phyloP scores from a whole-genome alignment of 92 coral and sea anemone species.

The Siderastrea siderea region DNA sequence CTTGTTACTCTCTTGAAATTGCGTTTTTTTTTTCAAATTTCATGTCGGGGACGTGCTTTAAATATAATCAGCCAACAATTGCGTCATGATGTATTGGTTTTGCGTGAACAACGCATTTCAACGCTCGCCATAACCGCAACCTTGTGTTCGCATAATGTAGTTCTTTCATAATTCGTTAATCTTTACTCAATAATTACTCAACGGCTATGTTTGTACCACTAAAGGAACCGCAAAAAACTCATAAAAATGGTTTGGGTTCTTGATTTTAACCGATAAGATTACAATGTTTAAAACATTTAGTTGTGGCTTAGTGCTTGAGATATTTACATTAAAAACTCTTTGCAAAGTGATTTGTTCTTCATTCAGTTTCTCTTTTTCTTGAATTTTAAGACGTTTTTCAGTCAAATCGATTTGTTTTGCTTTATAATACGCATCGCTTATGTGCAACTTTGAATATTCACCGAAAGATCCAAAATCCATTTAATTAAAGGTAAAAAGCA shows the following conservation, averaged over 20 bases:
- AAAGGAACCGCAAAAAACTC: slow-evolving; percentile 56
- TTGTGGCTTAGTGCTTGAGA: slow-evolving; percentile 25
- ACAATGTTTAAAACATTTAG: slow-evolving; percentile 46
- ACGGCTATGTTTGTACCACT: slow-evolving; percentile 55
- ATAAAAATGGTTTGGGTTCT: slow-evolving; percentile 46
- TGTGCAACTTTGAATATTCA: slow-evolving; percentile 12
- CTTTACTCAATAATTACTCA: slow-evolving; percentile 54
- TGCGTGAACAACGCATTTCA: slow-evolving; percentile 20
- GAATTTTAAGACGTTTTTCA: background rate
- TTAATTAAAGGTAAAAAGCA: slow-evolving; percentile 14
- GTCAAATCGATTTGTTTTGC: slow-evolving; percentile 38
- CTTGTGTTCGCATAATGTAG: slow-evolving; percentile 4
- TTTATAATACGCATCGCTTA: slow-evolving; percentile 14
- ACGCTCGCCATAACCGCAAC: slow-evolving; percentile 34
- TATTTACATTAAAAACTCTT: slow-evolving; percentile 35
- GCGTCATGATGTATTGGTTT: slow-evolving; percentile 23
- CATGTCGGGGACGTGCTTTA: background rate
- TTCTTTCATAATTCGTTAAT: slow-evolving; percentile 55
- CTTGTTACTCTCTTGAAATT: too few species aligned
- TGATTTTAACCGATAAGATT: slow-evolving; percentile 51
- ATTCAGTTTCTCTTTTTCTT: background rate
- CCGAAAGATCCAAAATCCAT: slow-evolving; percentile 13
- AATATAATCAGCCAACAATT: background rate
- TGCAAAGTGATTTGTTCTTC: slow-evolving; percentile 31
- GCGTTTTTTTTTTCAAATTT: background rate